Evolutionary conservation across 2,888 invertebrate genomes (phyloP), one percentile per base, ranked within the genome.

Genomic region (Noctua janthe): DNA sequence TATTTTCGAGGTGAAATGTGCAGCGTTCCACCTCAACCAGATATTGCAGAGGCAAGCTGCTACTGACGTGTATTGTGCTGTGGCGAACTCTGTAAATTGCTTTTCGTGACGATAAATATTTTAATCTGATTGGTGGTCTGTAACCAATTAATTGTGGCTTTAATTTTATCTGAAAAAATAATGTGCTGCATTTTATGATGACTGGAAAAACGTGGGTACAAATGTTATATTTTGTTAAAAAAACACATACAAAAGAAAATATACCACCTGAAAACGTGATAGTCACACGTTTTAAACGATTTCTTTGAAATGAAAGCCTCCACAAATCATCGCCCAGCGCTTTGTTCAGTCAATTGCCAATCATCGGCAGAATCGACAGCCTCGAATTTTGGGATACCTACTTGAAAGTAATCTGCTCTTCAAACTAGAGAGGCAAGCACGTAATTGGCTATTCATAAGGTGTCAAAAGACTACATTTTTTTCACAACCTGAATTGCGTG

Each of bases 61-160:
- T 93, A 90, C 92, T 95, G 96, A 95, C 96, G 94, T 91, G 94
- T 92, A 95, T 95, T 96, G 95, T 95, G 94, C 94, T 96, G 96
- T 93, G 96, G 96, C 93, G 92, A 94, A 94, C 94, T 93, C 94
- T 94, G 95, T 93, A 96, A 96, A 96, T 96, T 96, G 96, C 95
- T 96, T 96, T 96, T 95, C 94, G 94, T 94, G 94, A 95, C 96
- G 92, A 96, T 96, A 96, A 96, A 96, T 96, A 96, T 96, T 96
- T 96, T 96, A 96, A 96, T 96, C 95, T 95, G 95, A 95, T 96
- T 95, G 95, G 95, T 95, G 96, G 95, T 94, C 94, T 92, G 94
- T 94, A 94, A 95, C 95, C 95, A 95, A 96, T 96, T 96, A 95
- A 96, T 94, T 95, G 96, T 92, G 95, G 95, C 89, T 95, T 95